Evolutionary conservation across 2,113 vertebrate genomes (phyloP).

Genomic region (Hoplias malabaricus): DNA sequence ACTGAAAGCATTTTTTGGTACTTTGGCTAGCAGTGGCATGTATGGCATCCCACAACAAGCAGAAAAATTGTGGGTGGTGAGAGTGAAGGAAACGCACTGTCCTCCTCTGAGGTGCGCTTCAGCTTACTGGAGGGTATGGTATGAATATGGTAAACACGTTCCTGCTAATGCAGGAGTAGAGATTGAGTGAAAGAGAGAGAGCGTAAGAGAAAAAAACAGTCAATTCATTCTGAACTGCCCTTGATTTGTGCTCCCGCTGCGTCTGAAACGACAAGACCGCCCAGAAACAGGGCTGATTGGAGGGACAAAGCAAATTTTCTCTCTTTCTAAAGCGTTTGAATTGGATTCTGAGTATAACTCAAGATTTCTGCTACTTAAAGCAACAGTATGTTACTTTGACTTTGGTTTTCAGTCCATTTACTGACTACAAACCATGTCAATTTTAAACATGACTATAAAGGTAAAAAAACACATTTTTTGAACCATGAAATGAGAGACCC

Average conservation of each 20-base stretch:
- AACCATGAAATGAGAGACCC: slow-evolving; percentile 16
- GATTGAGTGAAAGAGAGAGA: not conserved
- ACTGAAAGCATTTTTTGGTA: no score
- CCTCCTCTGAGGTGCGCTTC: no score
- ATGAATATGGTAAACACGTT: not conserved
- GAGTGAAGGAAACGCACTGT: no score
- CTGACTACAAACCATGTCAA: not conserved
- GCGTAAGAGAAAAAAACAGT: not conserved
- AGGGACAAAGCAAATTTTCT: not conserved
- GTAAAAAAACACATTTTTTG: not conserved
- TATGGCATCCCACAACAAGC: no score
- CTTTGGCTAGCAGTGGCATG: no score
- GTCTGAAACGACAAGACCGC: slow-evolving; percentile 51
- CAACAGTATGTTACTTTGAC: not conserved
- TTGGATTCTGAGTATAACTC: not conserved
- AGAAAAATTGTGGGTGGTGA: no score
- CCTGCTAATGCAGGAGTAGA: no score
- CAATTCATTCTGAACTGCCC: slow-evolving; percentile 58
- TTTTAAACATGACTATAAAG: not conserved
- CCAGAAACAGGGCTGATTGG: slow-evolving; percentile 9
- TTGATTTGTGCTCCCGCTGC: slow-evolving; percentile 60
- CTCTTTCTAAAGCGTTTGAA: slow-evolving; percentile 8
- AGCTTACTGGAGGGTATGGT: not conserved
- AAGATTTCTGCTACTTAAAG: not conserved
- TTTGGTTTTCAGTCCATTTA: not conserved